Conservation (phyloP, 2,797 vertebrate genomes). For the Urosaurus nigricauda region DNA sequence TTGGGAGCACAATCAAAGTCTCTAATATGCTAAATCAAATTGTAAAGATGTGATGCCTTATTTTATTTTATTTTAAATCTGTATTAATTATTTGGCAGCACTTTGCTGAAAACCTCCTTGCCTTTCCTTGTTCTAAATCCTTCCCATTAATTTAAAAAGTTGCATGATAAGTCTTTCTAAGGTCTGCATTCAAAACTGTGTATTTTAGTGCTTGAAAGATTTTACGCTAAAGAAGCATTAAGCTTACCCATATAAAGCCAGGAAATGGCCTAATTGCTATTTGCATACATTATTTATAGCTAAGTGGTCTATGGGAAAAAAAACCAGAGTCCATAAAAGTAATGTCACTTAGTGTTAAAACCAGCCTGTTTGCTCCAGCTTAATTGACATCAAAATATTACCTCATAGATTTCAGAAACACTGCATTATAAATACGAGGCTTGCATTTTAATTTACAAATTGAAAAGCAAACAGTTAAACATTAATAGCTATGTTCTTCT, state of each 20-base stretch:
- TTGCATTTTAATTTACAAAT: conserved; percentile 48
- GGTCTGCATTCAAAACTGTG: conserved; percentile 38
- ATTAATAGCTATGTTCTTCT: not conserved
- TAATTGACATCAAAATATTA: conserved; percentile 55
- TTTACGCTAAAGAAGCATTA: conserved; percentile 41
- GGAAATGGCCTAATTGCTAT: conserved; percentile 62
- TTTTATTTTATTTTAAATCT: too few relatives aligned
- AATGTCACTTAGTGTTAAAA: conserved; percentile 61
- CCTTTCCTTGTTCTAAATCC: conserved; percentile 24
- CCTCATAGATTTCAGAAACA: conserved; percentile 50
- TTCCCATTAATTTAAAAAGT: conserved; percentile 34
- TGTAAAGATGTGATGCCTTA: not conserved
- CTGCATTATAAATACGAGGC: conserved; percentile 27
- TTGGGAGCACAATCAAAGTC: not conserved
- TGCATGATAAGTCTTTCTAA: conserved; percentile 33
- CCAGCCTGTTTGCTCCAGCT: conserved; percentile 64
- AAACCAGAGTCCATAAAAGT: conserved; percentile 67
- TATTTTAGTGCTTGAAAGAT: conserved; percentile 55
- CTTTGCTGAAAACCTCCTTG: not conserved
- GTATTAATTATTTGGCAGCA: conserved; percentile 13
- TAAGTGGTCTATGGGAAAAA: conserved; percentile 53
- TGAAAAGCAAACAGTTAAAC: not conserved
- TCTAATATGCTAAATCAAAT: not conserved
- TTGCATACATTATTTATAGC: conserved; percentile 69
- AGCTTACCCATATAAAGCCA: conserved; percentile 57